phyloP scores from a whole-genome alignment of 2,888 invertebrate species.

The Falcaria lacertinaria region DNA sequence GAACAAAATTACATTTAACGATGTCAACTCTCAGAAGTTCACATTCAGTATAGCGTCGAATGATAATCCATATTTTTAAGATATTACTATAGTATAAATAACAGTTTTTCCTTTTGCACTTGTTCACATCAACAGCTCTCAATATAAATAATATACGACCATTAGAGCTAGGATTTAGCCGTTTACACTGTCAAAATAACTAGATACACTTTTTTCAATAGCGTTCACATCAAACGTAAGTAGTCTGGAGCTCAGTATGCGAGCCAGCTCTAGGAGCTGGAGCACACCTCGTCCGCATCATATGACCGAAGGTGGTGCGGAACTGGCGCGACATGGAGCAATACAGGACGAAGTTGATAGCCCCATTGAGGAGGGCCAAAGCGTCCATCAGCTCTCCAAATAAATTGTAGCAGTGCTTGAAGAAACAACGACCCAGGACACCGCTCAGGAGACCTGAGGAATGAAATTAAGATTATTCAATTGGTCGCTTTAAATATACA shows the following conservation, averaged over 20 bases:
- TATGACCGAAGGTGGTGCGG: constrained; percentile 86
- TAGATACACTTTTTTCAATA: too few relatives aligned
- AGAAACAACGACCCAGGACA: constrained; percentile 84
- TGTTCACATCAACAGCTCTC: too few relatives aligned
- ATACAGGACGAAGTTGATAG: constrained; percentile 96
- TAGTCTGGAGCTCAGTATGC: constrained; percentile 82
- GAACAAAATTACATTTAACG: too few relatives aligned
- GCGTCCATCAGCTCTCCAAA: constrained; percentile 94
- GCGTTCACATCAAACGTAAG: constrained; percentile 76
- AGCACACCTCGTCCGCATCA: constrained; percentile 83
- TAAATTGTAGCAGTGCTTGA: constrained; percentile 88
- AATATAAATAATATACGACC: too few relatives aligned
- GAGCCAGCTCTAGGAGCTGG: constrained; percentile 66
- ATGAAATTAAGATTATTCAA: not conserved
- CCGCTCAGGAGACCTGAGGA: constrained; percentile 81
- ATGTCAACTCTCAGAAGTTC: too few relatives aligned
- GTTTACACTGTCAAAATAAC: too few relatives aligned
- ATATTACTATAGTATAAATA: too few relatives aligned
- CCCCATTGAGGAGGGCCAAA: constrained; percentile 93
- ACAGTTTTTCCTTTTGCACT: too few relatives aligned
- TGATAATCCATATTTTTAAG: too few relatives aligned
- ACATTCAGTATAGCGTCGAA: too few relatives aligned
- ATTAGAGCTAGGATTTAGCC: too few relatives aligned
- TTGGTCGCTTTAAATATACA: too few relatives aligned
- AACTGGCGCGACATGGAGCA: constrained; percentile 97